phyloP scores from a whole-genome alignment of 2,797 vertebrate species.

The Hybognathus amarus region DNA sequence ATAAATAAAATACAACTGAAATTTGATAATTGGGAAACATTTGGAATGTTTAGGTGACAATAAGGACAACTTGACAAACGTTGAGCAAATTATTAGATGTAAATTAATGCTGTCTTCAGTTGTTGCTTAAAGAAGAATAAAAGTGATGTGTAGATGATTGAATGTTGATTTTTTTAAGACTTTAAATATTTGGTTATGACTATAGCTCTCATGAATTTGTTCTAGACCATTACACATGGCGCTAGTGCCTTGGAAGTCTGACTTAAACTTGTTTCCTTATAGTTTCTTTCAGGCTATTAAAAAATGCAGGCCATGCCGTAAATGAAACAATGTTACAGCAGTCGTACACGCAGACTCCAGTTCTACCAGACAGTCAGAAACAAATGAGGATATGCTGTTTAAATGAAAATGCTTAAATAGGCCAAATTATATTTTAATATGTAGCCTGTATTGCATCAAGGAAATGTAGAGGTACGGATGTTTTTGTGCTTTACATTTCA shows the following conservation, averaged over 20 bases:
- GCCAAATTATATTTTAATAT: background rate
- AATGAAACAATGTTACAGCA: background rate
- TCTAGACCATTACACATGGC: background rate
- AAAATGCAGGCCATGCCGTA: background rate
- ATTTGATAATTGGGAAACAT: background rate
- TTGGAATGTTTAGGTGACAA: background rate
- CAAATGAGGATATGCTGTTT: background rate
- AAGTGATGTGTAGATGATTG: background rate
- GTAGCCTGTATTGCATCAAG: background rate
- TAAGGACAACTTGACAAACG: background rate
- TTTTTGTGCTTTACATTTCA: background rate
- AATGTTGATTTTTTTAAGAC: background rate
- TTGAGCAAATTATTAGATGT: background rate
- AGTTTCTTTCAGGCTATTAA: background rate
- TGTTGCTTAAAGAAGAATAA: background rate
- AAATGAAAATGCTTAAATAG: background rate
- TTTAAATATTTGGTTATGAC: background rate
- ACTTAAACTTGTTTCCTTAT: background rate
- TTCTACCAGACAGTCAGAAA: background rate
- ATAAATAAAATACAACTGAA: background rate
- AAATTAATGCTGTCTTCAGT: background rate
- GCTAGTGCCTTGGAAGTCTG: background rate
- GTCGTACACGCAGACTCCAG: background rate
- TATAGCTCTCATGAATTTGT: background rate
- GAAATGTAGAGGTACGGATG: background rate